phyloP scores from a whole-genome alignment of 2,113 vertebrate species.

The Artemisiospiza belli region DNA sequence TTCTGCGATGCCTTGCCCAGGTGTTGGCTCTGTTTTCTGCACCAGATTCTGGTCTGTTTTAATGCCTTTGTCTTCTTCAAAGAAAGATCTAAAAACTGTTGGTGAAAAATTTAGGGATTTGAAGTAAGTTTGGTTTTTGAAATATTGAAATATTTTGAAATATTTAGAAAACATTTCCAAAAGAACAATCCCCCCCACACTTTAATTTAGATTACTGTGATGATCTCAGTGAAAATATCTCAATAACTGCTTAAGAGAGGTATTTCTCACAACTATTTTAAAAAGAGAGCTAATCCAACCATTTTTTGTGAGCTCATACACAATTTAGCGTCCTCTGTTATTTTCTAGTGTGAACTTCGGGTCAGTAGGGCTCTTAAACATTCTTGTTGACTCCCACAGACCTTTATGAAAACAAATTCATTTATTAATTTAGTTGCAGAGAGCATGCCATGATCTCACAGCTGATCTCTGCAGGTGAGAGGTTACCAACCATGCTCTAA shows the following conservation, averaged over 20 bases:
- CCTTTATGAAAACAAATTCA: neutral
- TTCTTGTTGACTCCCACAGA: neutral
- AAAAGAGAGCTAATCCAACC: neutral
- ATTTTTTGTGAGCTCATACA: neutral
- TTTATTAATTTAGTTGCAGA: neutral
- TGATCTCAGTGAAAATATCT: neutral
- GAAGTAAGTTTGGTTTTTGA: neutral
- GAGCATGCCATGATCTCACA: neutral
- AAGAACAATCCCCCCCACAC: neutral
- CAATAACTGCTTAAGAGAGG: neutral
- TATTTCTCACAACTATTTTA: neutral
- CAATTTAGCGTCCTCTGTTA: neutral
- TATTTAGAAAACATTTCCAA: neutral
- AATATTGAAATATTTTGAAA: neutral
- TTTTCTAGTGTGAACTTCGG: neutral
- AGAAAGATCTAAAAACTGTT: neutral
- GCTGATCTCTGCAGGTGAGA: neutral
- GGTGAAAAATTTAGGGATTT: neutral
- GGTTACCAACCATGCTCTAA: neutral
- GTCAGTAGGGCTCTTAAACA: neutral
- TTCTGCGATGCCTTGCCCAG: rapidly evolving
- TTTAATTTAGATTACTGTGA: neutral
- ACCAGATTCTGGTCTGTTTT: neutral
- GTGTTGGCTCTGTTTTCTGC: neutral
- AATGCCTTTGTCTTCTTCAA: neutral